phyloP scores from a whole-genome alignment of 2,797 vertebrate genomes.

The Syndactyla subalaris region DNA sequence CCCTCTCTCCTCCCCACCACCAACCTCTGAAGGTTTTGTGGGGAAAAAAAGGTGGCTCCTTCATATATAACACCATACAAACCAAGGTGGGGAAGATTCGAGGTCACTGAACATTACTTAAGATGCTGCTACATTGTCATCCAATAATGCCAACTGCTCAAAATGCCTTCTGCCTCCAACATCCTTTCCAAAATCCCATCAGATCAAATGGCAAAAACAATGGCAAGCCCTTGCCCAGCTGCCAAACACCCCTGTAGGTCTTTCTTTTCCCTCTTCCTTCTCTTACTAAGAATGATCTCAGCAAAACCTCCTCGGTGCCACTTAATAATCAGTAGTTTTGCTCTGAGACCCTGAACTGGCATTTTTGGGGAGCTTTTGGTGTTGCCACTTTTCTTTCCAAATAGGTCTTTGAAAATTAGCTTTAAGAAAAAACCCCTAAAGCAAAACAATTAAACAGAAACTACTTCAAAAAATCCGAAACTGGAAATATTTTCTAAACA shows the following conservation, averaged over 20 bases:
- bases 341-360: not conserved
- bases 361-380: not conserved
- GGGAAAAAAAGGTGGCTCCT: not conserved
- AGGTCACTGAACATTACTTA: not conserved
- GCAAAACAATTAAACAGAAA: not conserved
- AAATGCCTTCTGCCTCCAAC: not conserved
- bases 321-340: not conserved
- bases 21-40: not conserved
- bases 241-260: not conserved
- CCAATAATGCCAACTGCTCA: not conserved
- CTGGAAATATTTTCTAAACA: not conserved
- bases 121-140: not conserved
- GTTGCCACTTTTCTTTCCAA: not conserved
- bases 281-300: not conserved
- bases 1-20: not conserved
- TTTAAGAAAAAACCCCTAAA: not conserved
- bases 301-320: not conserved
- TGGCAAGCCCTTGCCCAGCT: not conserved
- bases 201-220: not conserved
- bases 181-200: not conserved
- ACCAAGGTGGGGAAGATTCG: not conserved
- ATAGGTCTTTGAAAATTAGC: not conserved
- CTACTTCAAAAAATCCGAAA: rapidly evolving
- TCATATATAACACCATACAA: not conserved
- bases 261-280: not conserved